Evolutionary conservation across 2,888 invertebrate species (phyloP).

Genomic region (Heterodera filipjevi): DNA sequence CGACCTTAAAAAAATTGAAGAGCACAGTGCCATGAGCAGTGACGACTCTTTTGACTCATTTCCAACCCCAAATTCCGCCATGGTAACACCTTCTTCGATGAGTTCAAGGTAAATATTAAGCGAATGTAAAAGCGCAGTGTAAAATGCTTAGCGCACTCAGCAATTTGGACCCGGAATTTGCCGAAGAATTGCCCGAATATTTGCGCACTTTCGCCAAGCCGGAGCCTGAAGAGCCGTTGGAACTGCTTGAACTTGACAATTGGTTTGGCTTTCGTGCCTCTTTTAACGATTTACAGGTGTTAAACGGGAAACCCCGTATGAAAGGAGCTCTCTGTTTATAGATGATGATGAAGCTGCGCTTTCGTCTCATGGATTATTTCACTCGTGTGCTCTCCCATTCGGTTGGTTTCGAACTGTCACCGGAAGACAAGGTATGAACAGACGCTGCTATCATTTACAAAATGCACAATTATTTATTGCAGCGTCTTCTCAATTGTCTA

Average conservation of each 20-base stretch:
- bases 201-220: background rate
- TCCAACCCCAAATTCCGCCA: background rate
- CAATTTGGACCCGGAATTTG: conserved; percentile 1
- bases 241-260: conserved; percentile 42
- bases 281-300: conserved; percentile 43
- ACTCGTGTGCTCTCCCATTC: conserved; percentile 44
- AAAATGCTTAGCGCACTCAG: background rate
- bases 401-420: background rate
- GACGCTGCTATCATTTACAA: background rate
- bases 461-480: background rate
- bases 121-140: background rate
- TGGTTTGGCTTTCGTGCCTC: conserved; percentile 45
- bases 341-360: conserved; percentile 45
- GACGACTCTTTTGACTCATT: background rate
- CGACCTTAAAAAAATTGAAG: background rate
- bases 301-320: no score
- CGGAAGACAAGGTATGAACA: conserved; percentile 5
- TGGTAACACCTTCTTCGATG: background rate
- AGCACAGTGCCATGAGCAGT: background rate
- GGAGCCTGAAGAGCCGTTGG: conserved; percentile 31
- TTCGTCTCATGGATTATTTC: conserved; percentile 60
- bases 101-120: background rate
- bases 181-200: conserved; percentile 6
- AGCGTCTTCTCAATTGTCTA: conserved; percentile 35
- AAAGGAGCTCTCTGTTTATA: no score